phyloP scores from a whole-genome alignment of 2,888 invertebrate species.

The Drosophila macrothrix region DNA sequence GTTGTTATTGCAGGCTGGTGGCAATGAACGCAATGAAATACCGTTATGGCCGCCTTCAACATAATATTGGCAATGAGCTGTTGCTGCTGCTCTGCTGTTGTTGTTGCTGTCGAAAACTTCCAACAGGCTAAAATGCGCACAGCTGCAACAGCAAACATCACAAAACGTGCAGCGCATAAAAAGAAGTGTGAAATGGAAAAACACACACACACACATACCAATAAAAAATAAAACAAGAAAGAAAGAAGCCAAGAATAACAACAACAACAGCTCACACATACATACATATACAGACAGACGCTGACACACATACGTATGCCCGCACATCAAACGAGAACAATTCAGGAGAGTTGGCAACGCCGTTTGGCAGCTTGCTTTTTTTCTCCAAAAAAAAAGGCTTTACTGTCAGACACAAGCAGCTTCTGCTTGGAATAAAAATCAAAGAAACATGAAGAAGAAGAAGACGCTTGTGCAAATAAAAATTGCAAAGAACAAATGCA shows the following conservation, averaged over 20 bases:
- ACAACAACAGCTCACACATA: slow-evolving; percentile 17
- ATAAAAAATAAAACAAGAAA: slow-evolving; percentile 44
- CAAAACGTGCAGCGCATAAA: slow-evolving; percentile 57
- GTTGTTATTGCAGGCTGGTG: slow-evolving; percentile 30
- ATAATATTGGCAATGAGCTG: slow-evolving; percentile 66
- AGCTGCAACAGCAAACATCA: slow-evolving; percentile 63
- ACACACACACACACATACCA: slow-evolving; percentile 14
- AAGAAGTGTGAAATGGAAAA: slow-evolving; percentile 75
- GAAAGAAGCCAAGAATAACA: slow-evolving; percentile 36
- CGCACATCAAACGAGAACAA: slow-evolving; percentile 48
- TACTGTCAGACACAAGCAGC: slow-evolving; percentile 37
- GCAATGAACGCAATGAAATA: slow-evolving; percentile 56
- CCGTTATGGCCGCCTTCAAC: slow-evolving; percentile 63
- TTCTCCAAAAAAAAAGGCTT: slow-evolving; percentile 22
- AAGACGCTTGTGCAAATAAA: background rate
- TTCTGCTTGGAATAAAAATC: slow-evolving; percentile 1
- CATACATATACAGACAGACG: slow-evolving; percentile 11
- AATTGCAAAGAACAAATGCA: background rate
- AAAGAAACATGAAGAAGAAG: background rate
- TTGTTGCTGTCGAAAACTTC: slow-evolving; percentile 44
- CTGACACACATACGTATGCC: slow-evolving; percentile 8
- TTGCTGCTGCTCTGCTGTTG: slow-evolving; percentile 19
- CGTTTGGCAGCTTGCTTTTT: slow-evolving; percentile 14
- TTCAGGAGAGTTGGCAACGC: slow-evolving; percentile 50
- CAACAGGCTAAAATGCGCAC: slow-evolving; percentile 59